Conservation (phyloP, 1,140 invertebrate species). For the Drosophila saltans region DNA sequence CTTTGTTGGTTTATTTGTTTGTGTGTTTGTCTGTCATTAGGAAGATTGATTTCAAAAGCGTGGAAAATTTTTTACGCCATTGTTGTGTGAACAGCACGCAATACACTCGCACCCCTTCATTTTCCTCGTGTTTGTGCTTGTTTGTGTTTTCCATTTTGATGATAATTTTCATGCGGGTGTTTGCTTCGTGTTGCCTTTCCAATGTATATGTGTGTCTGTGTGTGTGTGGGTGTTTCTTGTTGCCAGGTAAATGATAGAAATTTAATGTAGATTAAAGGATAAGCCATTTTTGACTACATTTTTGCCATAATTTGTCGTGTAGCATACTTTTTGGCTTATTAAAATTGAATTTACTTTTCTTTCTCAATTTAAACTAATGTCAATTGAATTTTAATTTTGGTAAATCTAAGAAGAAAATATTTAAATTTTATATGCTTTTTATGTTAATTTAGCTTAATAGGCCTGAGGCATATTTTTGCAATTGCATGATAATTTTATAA, state of each 20-base stretch:
- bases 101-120: constrained; percentile 4
- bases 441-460: too few relatives aligned
- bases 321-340: background rate
- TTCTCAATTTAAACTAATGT: background rate
- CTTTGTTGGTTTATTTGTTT: constrained; percentile 3
- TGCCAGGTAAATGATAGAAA: constrained; percentile 2
- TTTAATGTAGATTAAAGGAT: constrained; percentile 6
- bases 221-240: background rate
- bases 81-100: constrained; percentile 60
- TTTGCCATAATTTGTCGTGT: background rate
- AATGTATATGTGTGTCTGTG: background rate
- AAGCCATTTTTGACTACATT: background rate
- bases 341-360: background rate
- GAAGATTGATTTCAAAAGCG: constrained; percentile 78
- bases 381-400: background rate
- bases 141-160: constrained; percentile 53
- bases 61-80: constrained; percentile 53
- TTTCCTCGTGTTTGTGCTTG: constrained; percentile 14
- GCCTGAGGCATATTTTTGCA: too few relatives aligned
- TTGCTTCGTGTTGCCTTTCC: constrained; percentile 12
- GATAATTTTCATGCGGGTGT: constrained; percentile 36
- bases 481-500: too few relatives aligned
- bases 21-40: constrained; percentile 67
- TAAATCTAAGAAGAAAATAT: too few relatives aligned
- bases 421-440: too few relatives aligned